A percentile compares a stretch with the other conserved stretches of the same genome.
Conservation (phyloP, 30 jellyfish, hydroid and myxozoan genomes). For the Pelagia noctiluca region DNA sequence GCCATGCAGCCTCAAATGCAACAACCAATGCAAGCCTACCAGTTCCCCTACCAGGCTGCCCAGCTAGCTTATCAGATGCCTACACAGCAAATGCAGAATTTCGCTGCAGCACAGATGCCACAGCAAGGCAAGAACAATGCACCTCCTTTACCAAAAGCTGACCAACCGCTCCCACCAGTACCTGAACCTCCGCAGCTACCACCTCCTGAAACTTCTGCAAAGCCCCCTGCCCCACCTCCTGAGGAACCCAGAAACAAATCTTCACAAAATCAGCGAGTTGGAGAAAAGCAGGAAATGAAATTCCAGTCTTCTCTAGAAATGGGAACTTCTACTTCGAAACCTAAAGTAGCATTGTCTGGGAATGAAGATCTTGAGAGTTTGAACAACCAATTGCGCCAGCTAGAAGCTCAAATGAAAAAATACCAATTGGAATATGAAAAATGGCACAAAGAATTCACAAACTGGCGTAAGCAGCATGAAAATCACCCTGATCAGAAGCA, state of each 20-base stretch:
- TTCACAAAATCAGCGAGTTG: no score
- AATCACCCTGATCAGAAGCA: constrained; percentile 94
- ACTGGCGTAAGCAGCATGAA: constrained; percentile 93
- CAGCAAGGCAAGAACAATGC: constrained; percentile 19
- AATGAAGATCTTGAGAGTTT: constrained; percentile 55
- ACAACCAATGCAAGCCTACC: no score
- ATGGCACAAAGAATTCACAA: constrained; percentile 87
- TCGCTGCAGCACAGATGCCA: not conserved
- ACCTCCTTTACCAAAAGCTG: constrained; percentile 39
- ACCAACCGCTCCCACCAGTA: no score
- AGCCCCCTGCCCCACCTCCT: constrained; percentile 57
- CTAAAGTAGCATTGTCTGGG: not conserved
- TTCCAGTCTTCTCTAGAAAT: no score
- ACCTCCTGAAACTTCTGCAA: constrained; percentile 33
- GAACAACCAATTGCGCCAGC: constrained; percentile 50
- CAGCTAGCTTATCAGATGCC: constrained; percentile 13
- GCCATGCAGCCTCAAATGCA: not conserved
- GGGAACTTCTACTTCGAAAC: no score
- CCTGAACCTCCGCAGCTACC: constrained; percentile 42
- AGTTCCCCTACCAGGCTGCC: not conserved
- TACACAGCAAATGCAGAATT: not conserved
- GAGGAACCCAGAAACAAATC: no score
- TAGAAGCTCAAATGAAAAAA: constrained; percentile 85
- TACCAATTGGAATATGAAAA: constrained; percentile 88
- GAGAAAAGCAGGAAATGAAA: no score